Conservation (phyloP, 2,797 vertebrate genomes). For the Clangula hyemalis region DNA sequence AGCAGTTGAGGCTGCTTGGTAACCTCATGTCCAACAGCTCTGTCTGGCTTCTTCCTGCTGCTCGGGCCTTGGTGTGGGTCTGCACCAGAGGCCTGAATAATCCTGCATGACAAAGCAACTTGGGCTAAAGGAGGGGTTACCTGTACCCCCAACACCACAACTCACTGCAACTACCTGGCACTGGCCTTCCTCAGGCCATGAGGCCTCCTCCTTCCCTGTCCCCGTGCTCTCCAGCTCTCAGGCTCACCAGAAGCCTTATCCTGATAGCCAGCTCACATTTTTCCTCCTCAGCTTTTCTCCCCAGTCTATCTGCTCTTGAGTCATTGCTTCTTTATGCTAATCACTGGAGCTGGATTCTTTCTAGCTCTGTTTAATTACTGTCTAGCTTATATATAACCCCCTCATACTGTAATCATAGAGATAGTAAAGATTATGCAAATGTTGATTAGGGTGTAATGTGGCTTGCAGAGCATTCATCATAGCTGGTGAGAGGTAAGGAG, state of each 20-base stretch:
- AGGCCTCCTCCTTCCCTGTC: background rate
- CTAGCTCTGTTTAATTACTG: slow-evolving; percentile 51
- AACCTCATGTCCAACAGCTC: background rate
- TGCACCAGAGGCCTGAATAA: background rate
- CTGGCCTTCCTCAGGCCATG: background rate
- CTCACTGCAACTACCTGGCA: background rate
- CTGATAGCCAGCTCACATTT: background rate
- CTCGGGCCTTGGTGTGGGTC: rapidly evolving
- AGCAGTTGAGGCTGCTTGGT: background rate
- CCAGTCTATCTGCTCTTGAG: background rate
- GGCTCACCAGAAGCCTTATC: background rate
- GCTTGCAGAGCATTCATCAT: slow-evolving; percentile 23
- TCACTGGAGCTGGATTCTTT: slow-evolving; percentile 13
- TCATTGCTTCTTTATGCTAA: slow-evolving; percentile 35
- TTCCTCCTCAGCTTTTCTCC: background rate
- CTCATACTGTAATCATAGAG: slow-evolving; percentile 36
- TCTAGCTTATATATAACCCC: slow-evolving; percentile 57
- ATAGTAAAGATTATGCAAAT: slow-evolving; percentile 67
- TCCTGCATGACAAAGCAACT: background rate
- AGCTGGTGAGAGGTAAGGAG: background rate
- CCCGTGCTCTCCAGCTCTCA: background rate
- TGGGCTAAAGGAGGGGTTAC: background rate
- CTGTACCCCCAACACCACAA: background rate
- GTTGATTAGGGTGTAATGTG: slow-evolving; percentile 20
- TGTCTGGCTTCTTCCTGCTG: background rate